Evolutionary conservation across 2,113 vertebrate species (phyloP).

Genomic region (Triplophysa siluroides): DNA sequence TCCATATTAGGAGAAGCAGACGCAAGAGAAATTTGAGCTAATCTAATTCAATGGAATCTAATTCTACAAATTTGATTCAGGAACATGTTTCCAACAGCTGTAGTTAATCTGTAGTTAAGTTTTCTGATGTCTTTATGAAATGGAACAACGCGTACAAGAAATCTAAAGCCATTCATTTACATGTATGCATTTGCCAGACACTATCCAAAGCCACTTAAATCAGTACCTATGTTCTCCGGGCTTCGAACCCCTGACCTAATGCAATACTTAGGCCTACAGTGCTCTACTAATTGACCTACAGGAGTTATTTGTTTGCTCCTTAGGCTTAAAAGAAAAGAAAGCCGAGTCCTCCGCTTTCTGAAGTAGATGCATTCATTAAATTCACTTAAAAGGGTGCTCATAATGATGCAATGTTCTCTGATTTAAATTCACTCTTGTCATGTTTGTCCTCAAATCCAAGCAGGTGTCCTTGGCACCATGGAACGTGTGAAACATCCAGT

Average conservation of each 20-base stretch:
- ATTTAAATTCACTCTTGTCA: neutral
- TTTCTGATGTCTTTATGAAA: neutral
- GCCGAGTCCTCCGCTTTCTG: neutral
- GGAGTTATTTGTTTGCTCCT: neutral
- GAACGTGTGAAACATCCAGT: neutral
- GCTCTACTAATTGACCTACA: too few relatives aligned
- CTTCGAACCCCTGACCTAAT: neutral
- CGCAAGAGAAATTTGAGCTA: neutral
- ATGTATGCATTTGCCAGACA: neutral
- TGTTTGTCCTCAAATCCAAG: slow-evolving; percentile 24
- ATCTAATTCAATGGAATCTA: slow-evolving; percentile 6
- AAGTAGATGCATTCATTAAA: slow-evolving; percentile 5
- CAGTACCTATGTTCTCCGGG: too few relatives aligned
- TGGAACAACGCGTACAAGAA: neutral
- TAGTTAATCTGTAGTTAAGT: neutral
- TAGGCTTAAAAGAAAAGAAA: neutral
- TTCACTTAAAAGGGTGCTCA: neutral
- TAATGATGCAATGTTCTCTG: neutral
- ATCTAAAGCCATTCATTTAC: neutral
- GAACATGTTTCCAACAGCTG: slow-evolving; percentile 7
- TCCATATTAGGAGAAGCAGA: neutral
- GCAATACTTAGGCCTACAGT: neutral
- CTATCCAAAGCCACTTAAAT: neutral
- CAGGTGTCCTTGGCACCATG: slow-evolving; percentile 19
- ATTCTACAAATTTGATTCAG: slow-evolving; percentile 18